Evolutionary conservation across 30 jellyfish, hydroid and myxozoan species (phyloP).

Genomic region (Pseudorhiza aurosa): DNA sequence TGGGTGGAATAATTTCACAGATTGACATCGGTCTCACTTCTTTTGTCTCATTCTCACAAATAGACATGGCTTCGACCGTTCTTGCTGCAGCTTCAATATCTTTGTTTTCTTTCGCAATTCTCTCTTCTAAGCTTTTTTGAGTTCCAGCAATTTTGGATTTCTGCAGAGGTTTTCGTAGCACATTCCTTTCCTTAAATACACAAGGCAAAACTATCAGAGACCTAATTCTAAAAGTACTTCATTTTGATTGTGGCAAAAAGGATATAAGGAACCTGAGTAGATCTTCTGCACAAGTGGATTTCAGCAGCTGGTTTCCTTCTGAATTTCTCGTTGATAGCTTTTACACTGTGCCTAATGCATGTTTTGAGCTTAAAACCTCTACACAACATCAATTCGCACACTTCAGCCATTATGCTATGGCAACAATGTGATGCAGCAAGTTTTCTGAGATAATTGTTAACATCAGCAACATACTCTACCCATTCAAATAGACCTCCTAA

Average conservation of each 20-base stretch:
- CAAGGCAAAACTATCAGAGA: not conserved
- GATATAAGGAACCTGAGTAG: no score
- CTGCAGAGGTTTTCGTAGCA: not conserved
- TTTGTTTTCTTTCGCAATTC: not conserved
- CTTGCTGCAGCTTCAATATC: not conserved
- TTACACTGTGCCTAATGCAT: no score
- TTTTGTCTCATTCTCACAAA: conserved; percentile 23
- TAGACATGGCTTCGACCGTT: conserved; percentile 23
- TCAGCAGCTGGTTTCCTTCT: no score
- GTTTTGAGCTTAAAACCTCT: no score
- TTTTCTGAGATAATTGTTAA: conserved; percentile 61
- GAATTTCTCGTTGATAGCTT: no score
- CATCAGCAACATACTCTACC: conserved; percentile 92
- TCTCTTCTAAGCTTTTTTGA: not conserved
- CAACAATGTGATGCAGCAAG: no score
- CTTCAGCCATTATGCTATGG: no score
- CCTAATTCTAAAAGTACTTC: no score
- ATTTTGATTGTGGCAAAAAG: no score
- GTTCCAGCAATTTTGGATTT: not conserved
- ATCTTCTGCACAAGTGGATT: no score
- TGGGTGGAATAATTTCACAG: conserved; percentile 27
- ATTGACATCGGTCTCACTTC: conserved; percentile 44
- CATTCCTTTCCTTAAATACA: not conserved
- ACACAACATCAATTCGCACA: no score
- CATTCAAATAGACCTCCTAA: conserved; percentile 69